Evolutionary conservation across 2,797 vertebrate genomes (phyloP), one percentile per base, ranked within the genome.

Genomic region (Brotula barbata): DNA sequence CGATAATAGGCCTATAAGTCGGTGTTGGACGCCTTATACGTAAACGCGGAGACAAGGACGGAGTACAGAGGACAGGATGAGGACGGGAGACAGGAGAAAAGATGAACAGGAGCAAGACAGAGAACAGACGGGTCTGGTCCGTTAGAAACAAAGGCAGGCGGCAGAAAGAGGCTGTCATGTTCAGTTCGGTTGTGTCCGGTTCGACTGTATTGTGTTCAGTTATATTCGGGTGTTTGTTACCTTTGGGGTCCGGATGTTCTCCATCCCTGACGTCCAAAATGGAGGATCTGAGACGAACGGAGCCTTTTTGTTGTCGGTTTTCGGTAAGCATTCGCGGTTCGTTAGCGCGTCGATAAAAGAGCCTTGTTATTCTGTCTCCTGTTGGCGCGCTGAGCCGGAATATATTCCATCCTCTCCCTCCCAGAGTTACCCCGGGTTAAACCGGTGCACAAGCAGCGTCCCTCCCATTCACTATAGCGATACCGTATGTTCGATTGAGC

Each of bases 221-320:
- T n/a, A n/a, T n/a, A n/a, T n/a, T n/a, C n/a, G n/a, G n/a, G n/a
- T n/a, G n/a, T n/a, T n/a, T 2, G 31, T 75, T 83, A 89, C 88
- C 87, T 89, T 89, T 40, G 88, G 88, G 12, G 88, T 88, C 71
- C 86, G 84, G 75, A 89, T 88, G 76, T 89, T 79, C 86, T 89
- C 88, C 88, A 89, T 89, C 86, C 85, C 81, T 64, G 71, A 68
- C 58, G 25, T 62, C 74, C 72, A 87, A 87, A 73, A 88, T 84
- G 87, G 83, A 49, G 85, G 86, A 70, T 74, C 55, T 61, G 72
- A 57, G 68, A 60, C 46, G n/a, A 28, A 31, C 50, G 37, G 6
- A 42, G 22, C 22, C 43, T 25, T 49, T 34, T 3, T 33, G 17
- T 19, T 14, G 5, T 31, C 46, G 23, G 31, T 11, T 33, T n/a